Base-by-base conservation (phyloP, 2,113 vertebrate genomes). In the Phylloscopus trochilus region DNA sequence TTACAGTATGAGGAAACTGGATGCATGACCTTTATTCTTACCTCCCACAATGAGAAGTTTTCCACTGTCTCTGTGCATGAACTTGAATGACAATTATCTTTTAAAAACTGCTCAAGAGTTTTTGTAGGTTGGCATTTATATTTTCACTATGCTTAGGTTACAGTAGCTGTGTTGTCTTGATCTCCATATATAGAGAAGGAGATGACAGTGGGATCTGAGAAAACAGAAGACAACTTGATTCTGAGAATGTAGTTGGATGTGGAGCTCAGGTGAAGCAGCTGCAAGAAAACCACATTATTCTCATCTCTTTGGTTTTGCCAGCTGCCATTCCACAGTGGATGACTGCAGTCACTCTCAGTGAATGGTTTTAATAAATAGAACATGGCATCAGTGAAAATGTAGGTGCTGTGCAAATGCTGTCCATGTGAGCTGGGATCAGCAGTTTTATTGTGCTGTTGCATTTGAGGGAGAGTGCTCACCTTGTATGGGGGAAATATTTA, bases 351-450 rank as follows among this genome's bases (percentile, higher is more conserved):
- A 2, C 77, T 82, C 10, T 43, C 17, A 44, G 13, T 55, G 37
- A 11, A 28, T 67, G 22, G 0, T 14, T 43, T 70, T 51, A 62
- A 47, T 60, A 21, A 59, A 4, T 11, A 22, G 43, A 46, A 72
- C 35, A 56, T 22, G 7, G 14, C 24, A 22, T 72, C 11, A 11
- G 23, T 52, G 39, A 10, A 75, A 68, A 39, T 7, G 8, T 31
- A 49, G 33, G 24, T 44, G 24, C 30, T 68, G 46, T 86, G 46
- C n/a, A 55, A 53, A 27, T 66, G 56, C 39, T 51, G 1, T 11
- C 21, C 22, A 13, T 0, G 1, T 0, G 1, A 58, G 56, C 51
- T 52, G 8, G 49, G 24, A 35, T 58, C 67, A 10, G 27, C 47
- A 16, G 17, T 81, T 63, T 26, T 24, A 35, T 13, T 41, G 31